Base-by-base conservation (phyloP, 2,888 invertebrate species). In the Zygaena filipendulae region DNA sequence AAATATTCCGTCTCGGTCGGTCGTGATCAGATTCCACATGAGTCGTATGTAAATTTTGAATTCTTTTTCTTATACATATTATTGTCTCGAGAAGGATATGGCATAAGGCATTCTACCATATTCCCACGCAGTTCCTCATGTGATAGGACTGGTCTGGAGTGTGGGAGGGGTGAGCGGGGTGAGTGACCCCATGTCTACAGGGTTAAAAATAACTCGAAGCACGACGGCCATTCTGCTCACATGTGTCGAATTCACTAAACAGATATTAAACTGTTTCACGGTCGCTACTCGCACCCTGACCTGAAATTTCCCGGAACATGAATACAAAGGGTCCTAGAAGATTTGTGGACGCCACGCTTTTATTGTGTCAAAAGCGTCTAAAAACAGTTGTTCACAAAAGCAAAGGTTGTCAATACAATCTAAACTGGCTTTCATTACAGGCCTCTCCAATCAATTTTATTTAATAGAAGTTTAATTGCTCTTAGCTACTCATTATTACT, bases 181-280 rank as follows among this genome's bases (percentile, higher is more conserved):
- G 69, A 75, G 52, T 77, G 79, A 77, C 75, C 79, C 67, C 59
- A 62, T 64, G 68, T 59, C 60, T 56, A 40, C 67, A 62, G 71
- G 77, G 75, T 72, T 77, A 75, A 79, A 79, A 77, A 77, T 77
- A 77, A 75, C 70, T 59, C 54, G 55, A 63, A 62, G 62, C 61
- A 57, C 58, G 59, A 56, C 71, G 69, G 63, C 60, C 72, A 71
- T 75, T 77, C 77, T 72, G 77, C 59, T 74, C 63, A 62, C 77
- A 77, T 79, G 67, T 77, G 79, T 75, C 70, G 75, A 75, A 75
- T 77, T 72, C 63, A 74, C 69, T 71, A 71, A 74, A 72, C 71
- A 72, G 68, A 58, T 63, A 66, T 68, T 68, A 72, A 16, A 70
- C 64, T 71, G 71, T 75, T 77, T 79, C 79, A 79, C 56, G 77